Conservation (phyloP, 2,113 vertebrate species). For the Mastomys natalensis region DNA sequence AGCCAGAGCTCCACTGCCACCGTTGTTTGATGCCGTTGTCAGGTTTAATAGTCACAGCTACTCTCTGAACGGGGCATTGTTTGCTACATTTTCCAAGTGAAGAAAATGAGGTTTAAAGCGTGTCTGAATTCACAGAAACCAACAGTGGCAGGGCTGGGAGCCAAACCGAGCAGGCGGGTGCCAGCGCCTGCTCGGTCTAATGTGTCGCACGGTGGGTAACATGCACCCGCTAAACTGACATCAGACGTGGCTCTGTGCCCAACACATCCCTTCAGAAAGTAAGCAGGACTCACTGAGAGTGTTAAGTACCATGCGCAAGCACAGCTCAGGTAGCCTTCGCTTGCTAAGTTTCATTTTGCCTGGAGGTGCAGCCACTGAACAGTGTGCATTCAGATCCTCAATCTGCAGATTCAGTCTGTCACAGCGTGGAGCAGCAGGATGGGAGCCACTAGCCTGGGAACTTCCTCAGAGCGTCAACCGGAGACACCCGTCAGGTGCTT, state of each 20-base stretch:
- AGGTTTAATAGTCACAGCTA: rapidly evolving
- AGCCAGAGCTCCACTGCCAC: rapidly evolving
- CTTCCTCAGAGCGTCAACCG: too few species aligned
- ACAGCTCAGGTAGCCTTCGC: rapidly evolving
- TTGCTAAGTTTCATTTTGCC: not conserved
- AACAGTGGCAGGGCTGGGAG: not conserved
- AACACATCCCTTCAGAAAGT: not conserved
- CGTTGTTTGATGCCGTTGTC: not conserved
- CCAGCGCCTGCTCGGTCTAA: not conserved
- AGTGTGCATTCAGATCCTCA: rapidly evolving
- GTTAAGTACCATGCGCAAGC: rapidly evolving
- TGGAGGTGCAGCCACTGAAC: rapidly evolving
- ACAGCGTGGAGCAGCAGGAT: rapidly evolving
- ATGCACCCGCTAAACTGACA: not conserved
- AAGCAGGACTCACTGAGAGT: rapidly evolving
- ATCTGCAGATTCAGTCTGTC: not conserved
- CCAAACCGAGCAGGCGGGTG: rapidly evolving
- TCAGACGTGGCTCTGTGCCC: not conserved
- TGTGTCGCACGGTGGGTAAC: rapidly evolving
- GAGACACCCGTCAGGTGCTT: not conserved
- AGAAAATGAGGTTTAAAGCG: not conserved
- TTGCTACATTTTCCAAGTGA: not conserved
- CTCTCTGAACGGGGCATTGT: too few species aligned
- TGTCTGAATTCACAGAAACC: not conserved
- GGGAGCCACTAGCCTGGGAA: rapidly evolving